Conservation (phyloP, 2,113 vertebrate species). For the Cyprinodon brontotheroides region DNA sequence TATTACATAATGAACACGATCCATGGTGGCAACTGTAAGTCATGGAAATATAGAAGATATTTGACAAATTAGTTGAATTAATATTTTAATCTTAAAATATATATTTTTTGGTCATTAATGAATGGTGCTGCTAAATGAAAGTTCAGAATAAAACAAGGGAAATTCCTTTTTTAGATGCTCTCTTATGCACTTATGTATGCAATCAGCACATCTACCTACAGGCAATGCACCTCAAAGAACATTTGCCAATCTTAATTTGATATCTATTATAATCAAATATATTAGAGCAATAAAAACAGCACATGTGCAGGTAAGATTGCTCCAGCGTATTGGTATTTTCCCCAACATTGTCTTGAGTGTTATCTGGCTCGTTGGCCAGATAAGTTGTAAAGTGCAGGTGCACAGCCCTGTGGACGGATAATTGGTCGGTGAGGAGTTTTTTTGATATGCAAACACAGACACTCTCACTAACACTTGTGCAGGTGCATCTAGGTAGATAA, state of each 20-base stretch:
- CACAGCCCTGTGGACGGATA: conserved; percentile 34
- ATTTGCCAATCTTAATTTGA: conserved; percentile 20
- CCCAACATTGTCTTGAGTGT: not conserved
- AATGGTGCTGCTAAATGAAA: conserved; percentile 46
- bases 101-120: conserved; percentile 5
- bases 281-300: conserved; percentile 18
- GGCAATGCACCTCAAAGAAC: conserved; percentile 45
- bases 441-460: conserved; percentile 49
- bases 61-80: not conserved
- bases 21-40: not conserved
- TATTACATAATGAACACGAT: not conserved
- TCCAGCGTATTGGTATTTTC: conserved; percentile 44
- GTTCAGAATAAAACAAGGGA: conserved; percentile 34
- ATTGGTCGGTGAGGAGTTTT: conserved; percentile 29
- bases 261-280: conserved; percentile 25
- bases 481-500: conserved; percentile 34
- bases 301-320: not conserved
- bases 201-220: conserved; percentile 51
- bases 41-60: not conserved
- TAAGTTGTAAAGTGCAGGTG: conserved; percentile 64
- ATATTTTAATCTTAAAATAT: too few species aligned
- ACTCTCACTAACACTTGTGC: not conserved
- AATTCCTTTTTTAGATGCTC: conserved; percentile 29
- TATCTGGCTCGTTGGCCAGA: conserved; percentile 19
- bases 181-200: conserved; percentile 24